These are phyloP conservation scores for Melangyna quadrimaculata DNA, from an alignment of 2,888 invertebrate genomes.

Conservation along the genomic window DNA sequence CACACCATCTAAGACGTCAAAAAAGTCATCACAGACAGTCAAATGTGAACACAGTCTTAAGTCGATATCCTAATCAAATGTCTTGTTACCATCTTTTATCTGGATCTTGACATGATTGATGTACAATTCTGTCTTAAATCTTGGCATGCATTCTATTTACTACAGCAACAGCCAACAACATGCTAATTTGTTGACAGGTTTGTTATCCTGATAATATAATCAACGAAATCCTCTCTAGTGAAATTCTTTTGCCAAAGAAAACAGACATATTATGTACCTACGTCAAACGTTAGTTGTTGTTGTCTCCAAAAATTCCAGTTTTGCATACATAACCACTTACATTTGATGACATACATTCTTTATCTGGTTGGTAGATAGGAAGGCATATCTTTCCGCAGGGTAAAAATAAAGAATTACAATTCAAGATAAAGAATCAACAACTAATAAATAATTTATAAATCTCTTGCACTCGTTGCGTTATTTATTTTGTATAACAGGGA, in stretches of 20 bases:
- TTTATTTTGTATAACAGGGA: background rate
- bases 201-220: background rate
- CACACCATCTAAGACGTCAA: no score
- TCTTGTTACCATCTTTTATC: background rate
- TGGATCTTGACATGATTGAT: background rate
- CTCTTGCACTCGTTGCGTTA: background rate
- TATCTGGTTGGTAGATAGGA: background rate
- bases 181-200: slow-evolving; percentile 5
- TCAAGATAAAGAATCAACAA: background rate
- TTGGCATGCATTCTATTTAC: background rate
- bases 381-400: background rate
- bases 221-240: background rate
- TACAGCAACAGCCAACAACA: background rate
- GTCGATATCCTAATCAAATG: background rate
- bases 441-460: background rate
- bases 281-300: background rate
- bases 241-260: background rate
- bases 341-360: background rate
- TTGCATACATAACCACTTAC: slow-evolving; percentile 3
- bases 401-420: background rate
- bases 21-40: no score
- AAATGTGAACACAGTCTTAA: no score
- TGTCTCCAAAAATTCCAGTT: slow-evolving; percentile 1
- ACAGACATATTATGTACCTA: background rate
- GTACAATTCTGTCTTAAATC: background rate